Percentiles rank a stretch among this genome's conserved stretches.
phyloP scores from a whole-genome alignment of 2,797 vertebrate genomes.

The Meda fulgida region DNA sequence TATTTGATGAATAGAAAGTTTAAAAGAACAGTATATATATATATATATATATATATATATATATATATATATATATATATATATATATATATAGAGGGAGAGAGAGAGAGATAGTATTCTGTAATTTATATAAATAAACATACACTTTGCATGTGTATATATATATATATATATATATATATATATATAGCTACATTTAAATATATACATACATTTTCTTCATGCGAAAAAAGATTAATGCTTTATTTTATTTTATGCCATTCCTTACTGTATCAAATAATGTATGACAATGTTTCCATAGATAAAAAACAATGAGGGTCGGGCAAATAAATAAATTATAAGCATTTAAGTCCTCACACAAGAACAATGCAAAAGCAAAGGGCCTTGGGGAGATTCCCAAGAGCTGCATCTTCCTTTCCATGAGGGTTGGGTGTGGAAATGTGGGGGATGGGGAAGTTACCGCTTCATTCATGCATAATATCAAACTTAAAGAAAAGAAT shows the following conservation, averaged over 20 bases:
- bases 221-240: not conserved
- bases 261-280: not conserved
- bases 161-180: too few relatives aligned
- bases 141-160: not conserved
- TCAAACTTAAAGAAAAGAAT: constrained; percentile 45
- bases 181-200: too few relatives aligned
- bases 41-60: not conserved
- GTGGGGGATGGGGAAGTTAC: constrained; percentile 54
- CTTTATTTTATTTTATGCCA: not conserved
- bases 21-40: too few relatives aligned
- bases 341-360: constrained; percentile 19
- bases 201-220: not conserved
- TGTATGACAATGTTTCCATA: constrained; percentile 5
- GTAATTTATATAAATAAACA: too few relatives aligned
- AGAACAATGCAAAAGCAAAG: constrained; percentile 51
- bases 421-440: constrained; percentile 51
- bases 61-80: too few relatives aligned
- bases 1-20: too few relatives aligned
- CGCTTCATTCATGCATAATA: constrained; percentile 61
- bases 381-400: constrained; percentile 55
- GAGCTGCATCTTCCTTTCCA: constrained; percentile 54
- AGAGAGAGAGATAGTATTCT: too few relatives aligned
- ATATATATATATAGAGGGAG: too few relatives aligned
- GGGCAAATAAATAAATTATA: not conserved
- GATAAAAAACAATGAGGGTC: constrained; percentile 11